phyloP scores from a whole-genome alignment of 2,797 vertebrate species.

The Pachyuromys duprasi region DNA sequence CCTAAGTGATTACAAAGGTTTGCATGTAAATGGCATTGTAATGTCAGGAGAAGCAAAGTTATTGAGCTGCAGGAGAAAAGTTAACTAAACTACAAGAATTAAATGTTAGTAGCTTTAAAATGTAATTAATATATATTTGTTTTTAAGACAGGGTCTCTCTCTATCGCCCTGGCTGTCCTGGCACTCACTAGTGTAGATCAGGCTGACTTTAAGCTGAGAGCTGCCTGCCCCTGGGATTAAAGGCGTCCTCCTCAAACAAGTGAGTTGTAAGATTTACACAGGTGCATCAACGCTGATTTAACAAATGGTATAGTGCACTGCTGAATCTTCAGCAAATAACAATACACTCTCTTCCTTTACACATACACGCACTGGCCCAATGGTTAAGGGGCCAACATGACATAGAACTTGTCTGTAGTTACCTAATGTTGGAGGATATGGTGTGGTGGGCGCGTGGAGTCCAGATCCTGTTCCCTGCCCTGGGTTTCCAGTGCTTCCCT shows the following conservation, averaged over 20 bases:
- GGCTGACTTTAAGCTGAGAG: background rate
- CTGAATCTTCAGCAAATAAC: background rate
- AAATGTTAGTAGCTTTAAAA: conserved; percentile 56
- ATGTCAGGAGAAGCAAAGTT: conserved; percentile 25
- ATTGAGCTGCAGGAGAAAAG: background rate
- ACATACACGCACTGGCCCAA: background rate
- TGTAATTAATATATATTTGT: background rate
- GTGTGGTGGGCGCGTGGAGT: conserved; percentile 90
- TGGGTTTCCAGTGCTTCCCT: conserved; percentile 87
- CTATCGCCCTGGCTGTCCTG: background rate
- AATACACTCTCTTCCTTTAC: background rate
- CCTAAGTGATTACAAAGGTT: background rate
- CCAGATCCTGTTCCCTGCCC: conserved; percentile 87
- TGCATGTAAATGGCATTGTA: background rate
- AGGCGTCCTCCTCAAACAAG: background rate
- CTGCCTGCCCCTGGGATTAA: background rate
- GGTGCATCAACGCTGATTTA: background rate
- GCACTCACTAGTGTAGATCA: background rate
- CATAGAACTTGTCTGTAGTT: conserved; percentile 58
- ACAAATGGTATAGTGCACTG: background rate
- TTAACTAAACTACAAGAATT: conserved; percentile 24
- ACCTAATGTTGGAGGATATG: conserved; percentile 94
- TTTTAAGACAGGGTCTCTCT: background rate
- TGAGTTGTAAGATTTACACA: background rate
- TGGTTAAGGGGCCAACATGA: background rate